phyloP scores from a whole-genome alignment of 1,140 invertebrate genomes.

The Aleiodes sp. region DNA sequence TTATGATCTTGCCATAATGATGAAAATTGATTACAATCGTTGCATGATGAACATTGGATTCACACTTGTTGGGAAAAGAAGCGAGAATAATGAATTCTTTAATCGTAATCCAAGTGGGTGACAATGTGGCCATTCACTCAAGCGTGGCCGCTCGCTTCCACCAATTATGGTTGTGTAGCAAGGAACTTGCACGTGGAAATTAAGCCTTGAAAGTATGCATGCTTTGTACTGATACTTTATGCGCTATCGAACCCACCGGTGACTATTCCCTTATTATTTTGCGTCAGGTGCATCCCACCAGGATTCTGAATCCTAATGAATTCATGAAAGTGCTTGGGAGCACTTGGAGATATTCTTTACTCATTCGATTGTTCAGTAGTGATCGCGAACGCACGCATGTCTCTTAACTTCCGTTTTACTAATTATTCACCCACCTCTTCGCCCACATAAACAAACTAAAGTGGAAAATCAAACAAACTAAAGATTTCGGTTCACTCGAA shows the following conservation, averaged over 20 bases:
- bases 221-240: neutral
- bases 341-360: neutral
- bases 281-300: constrained; percentile 26
- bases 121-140: constrained; percentile 37
- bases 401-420: constrained; percentile 7
- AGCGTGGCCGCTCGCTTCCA: constrained; percentile 36
- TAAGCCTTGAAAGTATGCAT: constrained; percentile 13
- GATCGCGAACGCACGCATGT: neutral
- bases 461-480: neutral
- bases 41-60: no score
- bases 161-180: constrained; percentile 36
- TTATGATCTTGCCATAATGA: no score
- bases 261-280: constrained; percentile 10
- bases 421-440: constrained; percentile 5
- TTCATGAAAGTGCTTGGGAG: neutral
- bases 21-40: no score
- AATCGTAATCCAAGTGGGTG: constrained; percentile 38
- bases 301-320: constrained; percentile 16
- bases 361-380: constrained; percentile 24
- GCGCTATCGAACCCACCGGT: neutral
- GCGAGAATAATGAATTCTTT: neutral
- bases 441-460: neutral
- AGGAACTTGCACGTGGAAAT: constrained; percentile 14
- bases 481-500: neutral
- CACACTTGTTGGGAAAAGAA: no score